Evolutionary conservation across 2,113 vertebrate genomes (phyloP).

Genomic region (Chunga burmeisteri): DNA sequence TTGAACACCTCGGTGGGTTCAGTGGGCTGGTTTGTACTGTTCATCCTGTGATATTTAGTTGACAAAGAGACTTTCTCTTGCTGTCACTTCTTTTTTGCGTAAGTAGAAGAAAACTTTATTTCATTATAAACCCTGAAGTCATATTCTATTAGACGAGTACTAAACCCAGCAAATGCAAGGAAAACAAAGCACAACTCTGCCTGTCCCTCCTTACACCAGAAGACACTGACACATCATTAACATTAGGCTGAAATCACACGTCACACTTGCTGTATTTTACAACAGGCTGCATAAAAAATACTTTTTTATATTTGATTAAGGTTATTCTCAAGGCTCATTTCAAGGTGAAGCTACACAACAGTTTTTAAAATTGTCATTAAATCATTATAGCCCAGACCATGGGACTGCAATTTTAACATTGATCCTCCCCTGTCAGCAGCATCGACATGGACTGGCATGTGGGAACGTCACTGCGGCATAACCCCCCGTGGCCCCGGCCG

Average conservation of each 20-base stretch:
- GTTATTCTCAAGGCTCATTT: conserved; percentile 53
- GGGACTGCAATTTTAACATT: conserved; percentile 80
- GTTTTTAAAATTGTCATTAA: conserved; percentile 47
- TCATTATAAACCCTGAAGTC: not conserved
- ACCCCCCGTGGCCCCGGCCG: conserved; percentile 50
- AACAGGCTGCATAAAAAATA: not conserved
- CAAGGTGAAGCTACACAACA: conserved; percentile 43
- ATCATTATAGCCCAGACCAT: conserved; percentile 53
- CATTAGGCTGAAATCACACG: not conserved
- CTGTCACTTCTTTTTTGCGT: not conserved
- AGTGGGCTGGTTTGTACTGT: not conserved
- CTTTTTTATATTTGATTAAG: not conserved
- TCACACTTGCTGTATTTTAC: not conserved
- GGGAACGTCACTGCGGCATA: conserved; percentile 76
- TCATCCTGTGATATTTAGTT: not conserved
- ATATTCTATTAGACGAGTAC: not conserved
- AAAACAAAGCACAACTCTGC: not conserved
- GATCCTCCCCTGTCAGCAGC: conserved; percentile 80
- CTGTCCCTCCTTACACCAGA: not conserved
- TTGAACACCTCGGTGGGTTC: not conserved
- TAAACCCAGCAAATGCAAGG: not conserved
- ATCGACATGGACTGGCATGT: conserved; percentile 76
- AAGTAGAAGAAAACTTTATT: not conserved
- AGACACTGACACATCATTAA: not conserved
- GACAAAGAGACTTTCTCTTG: not conserved